Evolutionary conservation across 2,113 vertebrate genomes (phyloP), one percentile per base, ranked within the genome.

Genomic region (Atractosteus spatula): DNA sequence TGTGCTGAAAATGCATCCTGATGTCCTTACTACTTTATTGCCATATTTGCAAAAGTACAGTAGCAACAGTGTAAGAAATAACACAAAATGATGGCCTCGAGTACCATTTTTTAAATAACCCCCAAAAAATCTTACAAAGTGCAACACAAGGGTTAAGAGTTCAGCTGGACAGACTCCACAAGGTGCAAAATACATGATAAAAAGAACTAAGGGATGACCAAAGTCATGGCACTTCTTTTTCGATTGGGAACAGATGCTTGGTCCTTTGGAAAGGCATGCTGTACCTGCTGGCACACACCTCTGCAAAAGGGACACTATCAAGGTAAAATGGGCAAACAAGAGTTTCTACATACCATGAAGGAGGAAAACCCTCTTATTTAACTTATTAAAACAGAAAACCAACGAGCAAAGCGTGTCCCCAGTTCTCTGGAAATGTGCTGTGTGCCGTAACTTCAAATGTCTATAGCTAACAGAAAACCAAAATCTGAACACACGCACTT

Each of bases 81-180:
- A 80, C 61, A 78, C 17, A 69, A 70, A 72, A 70, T 67, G 16
- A 72, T 59, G 73, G 74, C 75, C 63, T 77, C 56, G 75, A 79
- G 81, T 87, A 89, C 82, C 81, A 69, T 81, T 85, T 82, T 68
- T 72, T 69, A 81, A 79, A 74, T 73, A 88, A 51, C 47, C 57
- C 69, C 73, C 80, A 73, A 62, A 82, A 85, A 78, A 72, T 63
- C 55, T 73, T 76, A 81, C 77, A 89, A 89, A 91, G 85, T 89
- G 86, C 86, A 82, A 88, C 76, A 87, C 65, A 67, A 55, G 47
- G 14, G 82, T 64, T 65, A 69, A 68, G 67, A 78, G 68, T 71
- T 74, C 66, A 77, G 76, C 42, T 45, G 57, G 71, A 84, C 75
- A 57, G 76, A 61, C 61, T 72, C 57, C 69, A 80, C 69, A 87